Evolutionary conservation across 2,113 vertebrate species (phyloP).

Genomic region (Cygnus buccinator): DNA sequence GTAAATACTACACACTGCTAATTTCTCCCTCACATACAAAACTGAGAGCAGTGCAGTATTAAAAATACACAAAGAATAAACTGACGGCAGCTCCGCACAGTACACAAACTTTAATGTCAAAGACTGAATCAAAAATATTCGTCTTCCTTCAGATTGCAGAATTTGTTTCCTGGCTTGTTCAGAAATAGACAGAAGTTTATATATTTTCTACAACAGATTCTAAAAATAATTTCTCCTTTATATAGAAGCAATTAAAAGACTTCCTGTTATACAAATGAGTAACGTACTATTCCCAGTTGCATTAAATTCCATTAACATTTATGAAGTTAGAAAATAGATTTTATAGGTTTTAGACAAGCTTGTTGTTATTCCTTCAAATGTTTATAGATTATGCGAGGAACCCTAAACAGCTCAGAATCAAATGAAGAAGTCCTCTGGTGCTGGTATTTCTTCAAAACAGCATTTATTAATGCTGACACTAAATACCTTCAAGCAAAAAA

Average conservation of each 20-base stretch:
- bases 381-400: neutral
- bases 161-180: neutral
- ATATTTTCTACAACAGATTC: neutral
- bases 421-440: neutral
- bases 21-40: neutral
- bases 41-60: neutral
- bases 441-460: neutral
- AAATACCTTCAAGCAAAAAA: neutral
- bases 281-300: neutral
- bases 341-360: neutral
- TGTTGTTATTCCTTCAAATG: neutral
- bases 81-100: neutral
- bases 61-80: neutral
- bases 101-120: neutral
- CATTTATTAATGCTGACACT: neutral
- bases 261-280: constrained; percentile 34
- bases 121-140: neutral
- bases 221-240: constrained; percentile 51
- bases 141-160: neutral
- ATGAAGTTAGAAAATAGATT: neutral
- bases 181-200: constrained; percentile 6
- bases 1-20: neutral
- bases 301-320: neutral
- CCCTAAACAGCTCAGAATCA: neutral
- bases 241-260: constrained; percentile 13